Evolutionary conservation across 2,113 vertebrate genomes (phyloP).

Genomic region (Ivindomyrus marchei): DNA sequence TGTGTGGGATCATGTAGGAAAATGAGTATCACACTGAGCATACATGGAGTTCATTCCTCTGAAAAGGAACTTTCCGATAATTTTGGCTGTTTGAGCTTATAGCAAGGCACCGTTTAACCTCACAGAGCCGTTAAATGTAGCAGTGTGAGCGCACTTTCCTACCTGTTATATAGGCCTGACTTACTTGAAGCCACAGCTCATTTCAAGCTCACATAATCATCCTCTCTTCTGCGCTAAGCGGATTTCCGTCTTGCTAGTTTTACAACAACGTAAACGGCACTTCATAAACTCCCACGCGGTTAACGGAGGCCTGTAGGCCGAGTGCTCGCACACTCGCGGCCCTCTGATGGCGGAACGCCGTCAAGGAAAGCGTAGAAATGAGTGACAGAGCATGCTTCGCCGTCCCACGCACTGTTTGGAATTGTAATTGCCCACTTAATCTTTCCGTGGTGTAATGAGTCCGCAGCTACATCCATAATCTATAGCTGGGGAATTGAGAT

Average conservation of each 20-base stretch:
- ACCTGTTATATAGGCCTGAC: not conserved
- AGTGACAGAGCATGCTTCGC: constrained; percentile 69
- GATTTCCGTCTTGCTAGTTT: not conserved
- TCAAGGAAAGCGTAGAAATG: constrained; percentile 74
- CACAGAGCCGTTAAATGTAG: not conserved
- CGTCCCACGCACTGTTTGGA: constrained; percentile 61
- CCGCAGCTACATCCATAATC: constrained; percentile 63
- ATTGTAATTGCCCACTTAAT: constrained; percentile 71
- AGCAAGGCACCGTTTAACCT: not conserved
- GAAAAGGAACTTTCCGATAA: not conserved
- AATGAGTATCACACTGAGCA: not conserved
- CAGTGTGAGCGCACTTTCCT: not conserved
- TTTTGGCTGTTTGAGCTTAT: not conserved
- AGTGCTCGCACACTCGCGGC: constrained; percentile 5
- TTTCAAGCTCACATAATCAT: not conserved
- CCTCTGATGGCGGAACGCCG: constrained; percentile 34
- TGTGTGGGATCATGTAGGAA: not conserved
- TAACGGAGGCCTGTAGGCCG: too few relatives aligned
- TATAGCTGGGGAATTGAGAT: constrained; percentile 59
- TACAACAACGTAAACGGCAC: not conserved
- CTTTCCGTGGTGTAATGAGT: constrained; percentile 68
- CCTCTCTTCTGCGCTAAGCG: not conserved
- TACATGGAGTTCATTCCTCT: not conserved
- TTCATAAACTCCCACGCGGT: not conserved
- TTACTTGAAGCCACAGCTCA: not conserved